A percentile compares a stretch with the other conserved stretches of the same genome.
These are phyloP conservation scores for Octonoba sinensis DNA, from an alignment of 2,888 invertebrate species.

Conservation along the genomic window DNA sequence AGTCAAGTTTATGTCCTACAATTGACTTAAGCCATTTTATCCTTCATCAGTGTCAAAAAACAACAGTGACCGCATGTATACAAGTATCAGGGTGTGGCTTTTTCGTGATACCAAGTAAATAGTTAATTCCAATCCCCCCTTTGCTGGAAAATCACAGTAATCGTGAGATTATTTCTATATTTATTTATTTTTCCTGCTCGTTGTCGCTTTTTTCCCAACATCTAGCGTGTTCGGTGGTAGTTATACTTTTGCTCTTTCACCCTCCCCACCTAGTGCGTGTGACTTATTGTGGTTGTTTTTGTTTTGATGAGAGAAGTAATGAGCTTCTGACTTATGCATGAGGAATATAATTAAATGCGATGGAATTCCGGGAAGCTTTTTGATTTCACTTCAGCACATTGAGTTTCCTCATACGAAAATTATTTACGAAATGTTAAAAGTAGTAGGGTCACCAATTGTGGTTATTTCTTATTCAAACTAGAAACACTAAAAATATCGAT, in stretches of 20 bases:
- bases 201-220: conserved; percentile 7
- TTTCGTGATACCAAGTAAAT: conserved; percentile 44
- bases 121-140: conserved; percentile 46
- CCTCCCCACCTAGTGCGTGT: conserved; percentile 9
- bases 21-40: too few relatives aligned
- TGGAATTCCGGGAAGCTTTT: too few relatives aligned
- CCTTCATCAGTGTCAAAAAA: too few relatives aligned
- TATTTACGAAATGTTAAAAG: too few relatives aligned
- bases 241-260: conserved; percentile 1
- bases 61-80: conserved; percentile 25
- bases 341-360: too few relatives aligned
- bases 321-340: too few relatives aligned
- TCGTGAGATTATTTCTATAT: conserved; percentile 50
- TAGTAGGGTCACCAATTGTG: too few relatives aligned
- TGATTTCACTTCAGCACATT: too few relatives aligned
- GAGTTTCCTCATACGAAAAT: too few relatives aligned
- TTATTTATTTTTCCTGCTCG: conserved; percentile 24
- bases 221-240: conserved; percentile 24
- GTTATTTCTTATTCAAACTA: too few relatives aligned
- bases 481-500: too few relatives aligned
- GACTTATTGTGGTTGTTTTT: neutral
- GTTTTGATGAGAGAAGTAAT: neutral
- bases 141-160: conserved; percentile 44
- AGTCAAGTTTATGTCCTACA: too few relatives aligned
- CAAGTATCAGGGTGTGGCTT: conserved; percentile 56